A percentile compares a stretch with the other conserved stretches of the same genome.
Conservation (phyloP, 2,113 vertebrate species). For the Echinops telfairi region DNA sequence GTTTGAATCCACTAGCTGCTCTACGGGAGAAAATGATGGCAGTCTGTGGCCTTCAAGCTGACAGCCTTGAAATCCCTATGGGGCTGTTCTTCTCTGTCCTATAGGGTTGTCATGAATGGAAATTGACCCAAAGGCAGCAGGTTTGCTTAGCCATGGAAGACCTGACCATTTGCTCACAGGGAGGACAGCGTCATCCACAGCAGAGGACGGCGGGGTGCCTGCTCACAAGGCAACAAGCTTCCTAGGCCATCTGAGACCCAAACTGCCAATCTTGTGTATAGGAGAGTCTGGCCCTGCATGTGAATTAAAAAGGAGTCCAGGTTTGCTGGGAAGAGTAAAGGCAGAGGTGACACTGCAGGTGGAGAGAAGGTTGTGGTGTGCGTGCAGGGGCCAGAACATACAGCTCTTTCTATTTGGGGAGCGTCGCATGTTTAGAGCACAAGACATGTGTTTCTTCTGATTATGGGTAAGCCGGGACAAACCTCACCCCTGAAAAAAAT, state of each 20-base stretch:
- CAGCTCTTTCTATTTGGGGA: not conserved
- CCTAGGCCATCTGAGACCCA: not conserved
- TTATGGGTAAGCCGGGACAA: not conserved
- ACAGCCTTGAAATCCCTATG: too few relatives aligned
- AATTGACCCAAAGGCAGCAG: too few relatives aligned
- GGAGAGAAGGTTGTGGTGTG: not conserved
- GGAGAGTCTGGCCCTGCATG: conserved; percentile 4
- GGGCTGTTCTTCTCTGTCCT: too few relatives aligned
- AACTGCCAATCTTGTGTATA: not conserved
- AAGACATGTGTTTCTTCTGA: conserved; percentile 34
- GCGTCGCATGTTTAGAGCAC: not conserved
- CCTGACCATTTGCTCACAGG: too few relatives aligned
- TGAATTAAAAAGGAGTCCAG: not conserved
- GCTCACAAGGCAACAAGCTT: not conserved
- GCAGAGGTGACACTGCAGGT: not conserved
- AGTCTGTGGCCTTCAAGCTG: too few relatives aligned
- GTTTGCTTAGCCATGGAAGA: too few relatives aligned
- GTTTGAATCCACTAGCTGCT: too few relatives aligned
- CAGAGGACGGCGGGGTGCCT: not conserved
- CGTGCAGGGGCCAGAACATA: not conserved
- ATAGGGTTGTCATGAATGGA: too few relatives aligned
- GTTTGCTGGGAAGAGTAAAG: conserved; percentile 21
- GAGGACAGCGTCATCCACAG: not conserved
- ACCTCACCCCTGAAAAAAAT: not conserved
- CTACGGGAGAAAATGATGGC: too few relatives aligned